These are phyloP conservation scores for Perodicticus potto DNA, from an alignment of 2,797 vertebrate genomes.

Conservation along the genomic window DNA sequence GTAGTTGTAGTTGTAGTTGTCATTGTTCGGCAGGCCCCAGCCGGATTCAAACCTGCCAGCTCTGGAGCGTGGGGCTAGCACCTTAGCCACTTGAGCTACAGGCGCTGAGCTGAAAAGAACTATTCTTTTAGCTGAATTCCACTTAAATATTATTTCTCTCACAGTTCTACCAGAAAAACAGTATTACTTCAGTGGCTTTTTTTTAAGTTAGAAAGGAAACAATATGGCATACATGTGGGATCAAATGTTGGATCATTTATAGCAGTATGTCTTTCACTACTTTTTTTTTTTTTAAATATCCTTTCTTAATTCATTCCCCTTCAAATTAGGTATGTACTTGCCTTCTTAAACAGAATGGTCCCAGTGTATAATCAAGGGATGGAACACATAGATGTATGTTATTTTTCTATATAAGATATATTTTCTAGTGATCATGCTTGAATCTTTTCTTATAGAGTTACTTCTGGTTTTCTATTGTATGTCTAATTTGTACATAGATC, in stretches of 20 bases:
- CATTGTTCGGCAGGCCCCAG: too few relatives aligned
- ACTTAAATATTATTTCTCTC: not conserved
- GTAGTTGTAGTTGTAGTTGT: too few relatives aligned
- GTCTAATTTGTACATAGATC: constrained; percentile 70
- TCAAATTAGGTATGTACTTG: not conserved
- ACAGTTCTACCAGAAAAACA: constrained; percentile 6
- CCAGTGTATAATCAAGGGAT: not conserved
- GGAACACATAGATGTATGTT: not conserved
- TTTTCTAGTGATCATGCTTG: constrained; percentile 69
- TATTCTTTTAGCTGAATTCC: constrained; percentile 25
- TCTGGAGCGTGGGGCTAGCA: too few relatives aligned
- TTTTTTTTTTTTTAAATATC: constrained; percentile 21
- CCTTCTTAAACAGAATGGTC: constrained; percentile 6
- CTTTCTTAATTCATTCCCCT: not conserved
- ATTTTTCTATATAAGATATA: constrained; percentile 38
- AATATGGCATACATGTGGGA: not conserved
- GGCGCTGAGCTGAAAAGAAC: not conserved
- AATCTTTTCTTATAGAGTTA: constrained; percentile 60
- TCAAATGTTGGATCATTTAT: constrained; percentile 34
- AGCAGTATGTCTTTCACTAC: not conserved
- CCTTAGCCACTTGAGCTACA: too few relatives aligned
- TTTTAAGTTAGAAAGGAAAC: constrained; percentile 36
- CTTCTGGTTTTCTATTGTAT: constrained; percentile 54
- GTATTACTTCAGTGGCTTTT: not conserved
- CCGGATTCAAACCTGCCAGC: too few relatives aligned